Evolutionary conservation across 2,888 invertebrate genomes (phyloP).

Genomic region (Choristoneura rosaceana): DNA sequence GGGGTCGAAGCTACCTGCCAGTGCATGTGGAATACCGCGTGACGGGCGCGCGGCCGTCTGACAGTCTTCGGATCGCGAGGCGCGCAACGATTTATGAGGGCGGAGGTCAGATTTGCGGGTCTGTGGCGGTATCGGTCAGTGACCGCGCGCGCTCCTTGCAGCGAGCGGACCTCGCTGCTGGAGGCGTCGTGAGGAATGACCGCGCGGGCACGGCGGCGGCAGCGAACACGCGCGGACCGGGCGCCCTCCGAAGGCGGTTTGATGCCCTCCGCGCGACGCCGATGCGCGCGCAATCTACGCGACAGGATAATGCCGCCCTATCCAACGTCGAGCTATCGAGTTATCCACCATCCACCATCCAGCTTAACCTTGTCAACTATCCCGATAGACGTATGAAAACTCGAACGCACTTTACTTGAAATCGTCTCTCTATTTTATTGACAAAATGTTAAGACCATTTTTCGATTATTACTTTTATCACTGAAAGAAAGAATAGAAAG

Average conservation of each 20-base stretch:
- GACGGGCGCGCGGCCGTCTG: conserved; percentile 44
- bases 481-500: too few species aligned
- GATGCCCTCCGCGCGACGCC: conserved; percentile 81
- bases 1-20: conserved; percentile 67
- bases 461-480: not conserved
- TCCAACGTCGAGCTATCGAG: conserved; percentile 81
- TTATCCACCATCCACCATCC: conserved; percentile 71
- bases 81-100: conserved; percentile 52
- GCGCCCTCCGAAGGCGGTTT: conserved; percentile 82
- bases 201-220: conserved; percentile 58
- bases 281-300: conserved; percentile 78
- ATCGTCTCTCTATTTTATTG: conserved; percentile 4
- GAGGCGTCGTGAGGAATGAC: conserved; percentile 70
- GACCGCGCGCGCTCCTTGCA: conserved; percentile 66
- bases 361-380: conserved; percentile 70
- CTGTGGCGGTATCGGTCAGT: conserved; percentile 72
- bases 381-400: conserved; percentile 43
- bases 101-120: conserved; percentile 51
- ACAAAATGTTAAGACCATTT: not conserved
- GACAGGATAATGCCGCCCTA: conserved; percentile 80
- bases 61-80: conserved; percentile 48
- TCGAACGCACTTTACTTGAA: conserved; percentile 14
- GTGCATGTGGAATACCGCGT: conserved; percentile 48
- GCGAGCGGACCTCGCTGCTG: conserved; percentile 66
- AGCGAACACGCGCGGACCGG: conserved; percentile 73